Base-by-base conservation (phyloP, 2,888 invertebrate genomes). In the Agapetus fuscipes region DNA sequence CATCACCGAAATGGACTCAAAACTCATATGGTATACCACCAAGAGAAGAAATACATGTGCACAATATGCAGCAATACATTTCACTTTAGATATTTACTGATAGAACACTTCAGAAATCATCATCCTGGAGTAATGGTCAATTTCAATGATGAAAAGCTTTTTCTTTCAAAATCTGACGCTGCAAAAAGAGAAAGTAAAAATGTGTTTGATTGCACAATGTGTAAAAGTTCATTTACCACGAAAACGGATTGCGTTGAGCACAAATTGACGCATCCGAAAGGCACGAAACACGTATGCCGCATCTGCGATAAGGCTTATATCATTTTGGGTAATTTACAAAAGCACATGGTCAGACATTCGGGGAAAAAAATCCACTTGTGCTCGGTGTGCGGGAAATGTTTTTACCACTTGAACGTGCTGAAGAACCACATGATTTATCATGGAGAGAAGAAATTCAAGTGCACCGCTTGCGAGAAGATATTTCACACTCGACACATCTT, bases 341-440 rank as follows among this genome's bases (percentile, higher is more conserved):
- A 41, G 10, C 47, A 47, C 29, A 29, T 33, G 20, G 27, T 42
- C 2, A 16, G 31, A 10, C 47, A 47, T 39, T 42, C 41, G 1
- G 47, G 44, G 1, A 41, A 41, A 27, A 47, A 44, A 17, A 30
- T 39, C 3, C 36, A 44, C 28, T 20, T 47, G 2, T 47, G 47
- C 25, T 33, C 47, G 1, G 33, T 44, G 13, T 47, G 47, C 27
- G 47, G 47, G 1, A 44, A 44, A 24, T 29, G 33, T 5, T 47
- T 47, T 25, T 47, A 34, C 28, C 44, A 34, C 15, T 27, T 29
- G 16, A 44, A 47, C 29, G 37, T 42, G 2, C 28, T 47, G 9
- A 41, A 42, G 16, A 31, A 44, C 11, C 47, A 47, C 17, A 47
- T 47, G 44, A 26, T 47, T 12, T 47, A 42, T 17, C 47, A 47